Conservation (phyloP, 2,888 invertebrate genomes). For the Eueremaeus valkanovi region DNA sequence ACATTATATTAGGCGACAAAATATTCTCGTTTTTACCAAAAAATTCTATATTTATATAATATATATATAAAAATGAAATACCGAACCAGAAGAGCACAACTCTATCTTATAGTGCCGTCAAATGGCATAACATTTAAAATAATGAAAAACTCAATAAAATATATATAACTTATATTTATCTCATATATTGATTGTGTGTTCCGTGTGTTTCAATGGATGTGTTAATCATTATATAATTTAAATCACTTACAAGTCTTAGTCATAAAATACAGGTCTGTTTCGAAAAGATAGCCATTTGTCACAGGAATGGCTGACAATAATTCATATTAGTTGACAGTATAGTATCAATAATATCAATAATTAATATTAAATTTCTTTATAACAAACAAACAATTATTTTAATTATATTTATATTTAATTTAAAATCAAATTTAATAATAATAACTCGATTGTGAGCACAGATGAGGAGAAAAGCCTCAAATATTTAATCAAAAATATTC, state of each 20-base stretch:
- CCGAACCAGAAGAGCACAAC: not conserved
- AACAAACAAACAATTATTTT: not conserved
- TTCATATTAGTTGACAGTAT: too few species aligned
- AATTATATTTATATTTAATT: too few species aligned
- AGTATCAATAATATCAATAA: too few species aligned
- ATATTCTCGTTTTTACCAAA: not conserved
- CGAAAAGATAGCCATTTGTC: too few species aligned
- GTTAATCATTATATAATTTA: not conserved
- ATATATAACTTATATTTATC: too few species aligned
- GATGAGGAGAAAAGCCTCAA: conserved; percentile 15
- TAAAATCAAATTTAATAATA: too few species aligned
- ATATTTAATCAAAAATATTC: conserved; percentile 9
- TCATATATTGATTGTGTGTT: not conserved
- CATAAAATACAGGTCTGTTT: too few species aligned
- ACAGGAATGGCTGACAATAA: too few species aligned
- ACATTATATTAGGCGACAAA: conserved; percentile 5
- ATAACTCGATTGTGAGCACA: conserved; percentile 19
- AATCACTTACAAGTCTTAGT: too few species aligned
- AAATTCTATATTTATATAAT: too few species aligned
- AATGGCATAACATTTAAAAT: not conserved
- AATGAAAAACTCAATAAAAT: not conserved
- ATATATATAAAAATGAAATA: not conserved
- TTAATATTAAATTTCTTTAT: not conserved
- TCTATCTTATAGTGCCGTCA: not conserved
- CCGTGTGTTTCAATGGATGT: not conserved